phyloP scores from a whole-genome alignment of 2,113 vertebrate genomes.

The Genyomyrus donnyi region DNA sequence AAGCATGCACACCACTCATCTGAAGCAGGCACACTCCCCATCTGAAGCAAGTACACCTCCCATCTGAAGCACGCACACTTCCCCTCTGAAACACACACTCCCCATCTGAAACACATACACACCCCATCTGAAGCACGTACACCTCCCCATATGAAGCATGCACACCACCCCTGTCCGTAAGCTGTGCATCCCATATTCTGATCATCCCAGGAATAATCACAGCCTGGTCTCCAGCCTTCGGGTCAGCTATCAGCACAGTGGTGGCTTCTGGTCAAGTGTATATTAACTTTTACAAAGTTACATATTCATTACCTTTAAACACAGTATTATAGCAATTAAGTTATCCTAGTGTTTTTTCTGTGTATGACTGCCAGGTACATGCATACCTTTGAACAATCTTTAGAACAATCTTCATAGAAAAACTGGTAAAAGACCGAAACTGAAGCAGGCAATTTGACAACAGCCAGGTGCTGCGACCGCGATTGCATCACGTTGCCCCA shows the following conservation, averaged over 20 bases:
- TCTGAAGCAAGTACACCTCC: background rate
- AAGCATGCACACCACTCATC: background rate
- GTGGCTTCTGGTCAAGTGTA: background rate
- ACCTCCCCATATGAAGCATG: background rate
- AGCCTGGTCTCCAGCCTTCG: background rate
- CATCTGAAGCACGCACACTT: too few species aligned
- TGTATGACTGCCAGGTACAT: background rate
- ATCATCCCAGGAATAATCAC: background rate
- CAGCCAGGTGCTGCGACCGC: background rate
- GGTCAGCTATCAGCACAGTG: background rate
- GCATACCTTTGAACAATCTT: background rate
- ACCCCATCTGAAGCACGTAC: background rate
- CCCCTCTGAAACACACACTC: too few species aligned
- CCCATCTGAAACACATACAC: too few species aligned
- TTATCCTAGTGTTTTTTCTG: background rate
- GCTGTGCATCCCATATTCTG: background rate
- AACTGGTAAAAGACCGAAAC: background rate
- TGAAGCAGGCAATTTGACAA: background rate
- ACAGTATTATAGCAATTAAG: background rate
- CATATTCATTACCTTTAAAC: background rate
- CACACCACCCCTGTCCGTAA: background rate
- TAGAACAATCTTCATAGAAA: background rate
- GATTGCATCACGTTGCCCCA: background rate
- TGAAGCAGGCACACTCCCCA: background rate
- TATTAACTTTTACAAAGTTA: background rate